Base-by-base conservation (phyloP, 2,888 invertebrate species). In the Pandemis heparana region DNA sequence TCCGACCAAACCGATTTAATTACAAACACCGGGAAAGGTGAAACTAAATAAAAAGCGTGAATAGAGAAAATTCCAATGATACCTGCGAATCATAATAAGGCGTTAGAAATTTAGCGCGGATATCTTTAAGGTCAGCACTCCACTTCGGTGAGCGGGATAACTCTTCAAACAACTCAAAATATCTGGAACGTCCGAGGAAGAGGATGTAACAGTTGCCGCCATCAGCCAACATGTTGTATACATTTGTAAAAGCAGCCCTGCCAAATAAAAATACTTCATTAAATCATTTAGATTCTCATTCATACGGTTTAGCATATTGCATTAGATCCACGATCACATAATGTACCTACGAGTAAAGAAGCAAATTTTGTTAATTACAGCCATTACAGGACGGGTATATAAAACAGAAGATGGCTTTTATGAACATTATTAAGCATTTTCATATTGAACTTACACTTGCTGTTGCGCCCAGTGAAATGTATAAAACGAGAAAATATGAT, bases 161-260 rank as follows among this genome's bases (percentile, higher is more conserved):
- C n/a, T 89, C 91, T 63, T 96, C 94, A 85, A 96, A 97, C 0
- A 97, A 95, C 53, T 96, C 95, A 83, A 95, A 97, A 8, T 97
- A 95, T 0, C 96, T 96, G 88, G 96, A 96, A 74, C 95, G 95
- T 0, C 96, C 96, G 39, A 97, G 86, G 81, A 97, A 97, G 18
- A 96, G 95, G 1, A 97, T 84, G 12, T 97, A 87, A 64, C 96
- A 95, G 79, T 96, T 96, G 0, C 97, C 97, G 5, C 95, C 96
- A 0, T 95, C 95, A 74, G 92, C 94, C n/a, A 97, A 87, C 68
- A 97, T 85, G 48, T 95, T 89, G 86, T 95, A 95, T 68, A 97
- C 96, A 82, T 69, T 46, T 2, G 69, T 89, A 70, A 96, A 92
- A 0, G 96, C 96, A 79, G 88, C 90, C 80, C 96, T 97, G 89